phyloP scores from a whole-genome alignment of 2,797 vertebrate species.

The Labeo calbasu region DNA sequence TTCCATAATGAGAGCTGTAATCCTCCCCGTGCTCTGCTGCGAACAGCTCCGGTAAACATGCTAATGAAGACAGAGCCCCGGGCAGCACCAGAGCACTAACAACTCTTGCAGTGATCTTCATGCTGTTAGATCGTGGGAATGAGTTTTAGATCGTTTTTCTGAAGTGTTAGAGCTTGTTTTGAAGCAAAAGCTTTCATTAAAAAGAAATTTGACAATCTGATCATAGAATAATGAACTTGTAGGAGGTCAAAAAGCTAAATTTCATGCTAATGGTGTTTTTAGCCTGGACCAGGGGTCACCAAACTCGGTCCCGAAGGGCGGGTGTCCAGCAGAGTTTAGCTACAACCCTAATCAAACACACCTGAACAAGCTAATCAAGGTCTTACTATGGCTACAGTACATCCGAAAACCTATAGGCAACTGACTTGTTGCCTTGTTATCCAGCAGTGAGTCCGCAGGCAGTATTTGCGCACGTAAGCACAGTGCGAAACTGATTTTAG shows the following conservation, averaged over 20 bases:
- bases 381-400: too few species aligned
- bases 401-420: too few species aligned
- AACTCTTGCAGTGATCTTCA: slow-evolving; percentile 18
- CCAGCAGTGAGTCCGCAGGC: too few species aligned
- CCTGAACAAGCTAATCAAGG: too few species aligned
- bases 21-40: not conserved
- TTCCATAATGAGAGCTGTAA: slow-evolving; percentile 29
- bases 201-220: not conserved
- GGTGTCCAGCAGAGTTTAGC: too few species aligned
- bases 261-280: not conserved
- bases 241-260: not conserved
- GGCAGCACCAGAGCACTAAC: not conserved
- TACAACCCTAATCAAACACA: too few species aligned
- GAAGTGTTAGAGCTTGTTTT: not conserved
- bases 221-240: not conserved
- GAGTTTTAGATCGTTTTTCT: not conserved
- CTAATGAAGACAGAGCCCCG: slow-evolving; percentile 27
- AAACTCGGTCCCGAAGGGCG: too few species aligned
- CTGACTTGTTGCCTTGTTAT: too few species aligned
- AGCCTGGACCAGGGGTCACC: not conserved
- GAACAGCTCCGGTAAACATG: slow-evolving; percentile 30
- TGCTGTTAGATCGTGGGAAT: slow-evolving; percentile 16
- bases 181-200: not conserved
- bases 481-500: too few species aligned
- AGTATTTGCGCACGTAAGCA: too few species aligned